A percentile compares a stretch with the other conserved stretches of the same genome.
Conservation (phyloP, 2,797 vertebrate species). For the Petrocephalus sullivani region DNA sequence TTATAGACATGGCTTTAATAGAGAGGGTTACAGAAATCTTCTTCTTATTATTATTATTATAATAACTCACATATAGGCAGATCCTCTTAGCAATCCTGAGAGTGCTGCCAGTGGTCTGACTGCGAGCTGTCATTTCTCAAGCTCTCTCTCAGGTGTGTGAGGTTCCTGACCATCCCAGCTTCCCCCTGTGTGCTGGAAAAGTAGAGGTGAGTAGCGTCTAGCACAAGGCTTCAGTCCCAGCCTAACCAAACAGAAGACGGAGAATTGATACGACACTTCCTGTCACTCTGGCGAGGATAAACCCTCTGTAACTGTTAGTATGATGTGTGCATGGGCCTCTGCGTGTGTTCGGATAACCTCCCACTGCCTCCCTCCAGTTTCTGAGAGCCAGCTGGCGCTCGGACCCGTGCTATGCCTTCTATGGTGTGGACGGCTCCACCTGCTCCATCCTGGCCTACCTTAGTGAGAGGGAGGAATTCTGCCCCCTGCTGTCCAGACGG, state of each 20-base stretch:
- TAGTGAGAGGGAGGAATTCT: slow-evolving; percentile 60
- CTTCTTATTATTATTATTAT: neutral
- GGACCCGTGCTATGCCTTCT: slow-evolving; percentile 64
- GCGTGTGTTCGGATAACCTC: neutral
- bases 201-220: slow-evolving; percentile 51
- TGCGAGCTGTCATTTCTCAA: slow-evolving; percentile 35
- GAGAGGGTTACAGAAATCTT: neutral
- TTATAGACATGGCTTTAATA: neutral
- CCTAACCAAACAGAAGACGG: neutral
- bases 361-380: slow-evolving; percentile 43
- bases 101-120: slow-evolving; percentile 13
- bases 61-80: neutral
- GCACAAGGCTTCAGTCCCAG: neutral
- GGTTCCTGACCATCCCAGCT: slow-evolving; percentile 50
- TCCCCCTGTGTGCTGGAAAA: slow-evolving; percentile 59
- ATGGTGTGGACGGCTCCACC: slow-evolving; percentile 60
- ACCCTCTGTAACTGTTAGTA: neutral
- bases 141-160: slow-evolving; percentile 45
- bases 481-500: slow-evolving; percentile 42
- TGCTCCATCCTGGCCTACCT: slow-evolving; percentile 66
- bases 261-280: neutral
- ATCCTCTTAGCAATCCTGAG: neutral
- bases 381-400: slow-evolving; percentile 54
- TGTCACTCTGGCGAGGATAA: neutral
- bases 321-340: neutral